Conservation (phyloP, 2,113 vertebrate genomes). For the Grammomys surdaster region DNA sequence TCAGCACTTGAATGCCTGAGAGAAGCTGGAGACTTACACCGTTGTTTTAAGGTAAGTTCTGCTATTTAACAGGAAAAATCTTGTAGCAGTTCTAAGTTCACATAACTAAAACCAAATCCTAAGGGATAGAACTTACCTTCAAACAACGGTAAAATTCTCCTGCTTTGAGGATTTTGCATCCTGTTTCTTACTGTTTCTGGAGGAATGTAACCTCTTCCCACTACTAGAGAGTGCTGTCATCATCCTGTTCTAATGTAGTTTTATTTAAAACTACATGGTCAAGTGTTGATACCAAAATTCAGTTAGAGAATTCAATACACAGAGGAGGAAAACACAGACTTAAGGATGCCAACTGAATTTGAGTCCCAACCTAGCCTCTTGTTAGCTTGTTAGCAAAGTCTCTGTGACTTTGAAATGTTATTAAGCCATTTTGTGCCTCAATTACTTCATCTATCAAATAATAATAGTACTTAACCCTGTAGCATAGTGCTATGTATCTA, state of each 20-base stretch:
- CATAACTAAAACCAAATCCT: conserved; percentile 55
- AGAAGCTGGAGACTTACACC: conserved; percentile 83
- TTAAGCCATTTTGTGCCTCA: conserved; percentile 43
- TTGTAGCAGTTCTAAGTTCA: conserved; percentile 71
- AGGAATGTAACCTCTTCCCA: conserved; percentile 6
- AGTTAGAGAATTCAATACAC: conserved; percentile 12
- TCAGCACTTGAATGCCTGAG: conserved; percentile 81
- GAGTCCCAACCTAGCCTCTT: background rate
- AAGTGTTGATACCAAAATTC: conserved; percentile 36
- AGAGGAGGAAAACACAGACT: conserved; percentile 34
- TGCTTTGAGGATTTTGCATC: conserved; percentile 75
- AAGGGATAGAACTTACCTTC: conserved; percentile 82
- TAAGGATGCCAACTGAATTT: conserved; percentile 26
- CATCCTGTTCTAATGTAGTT: conserved; percentile 28
- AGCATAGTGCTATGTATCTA: background rate
- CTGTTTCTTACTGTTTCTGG: conserved; percentile 55
- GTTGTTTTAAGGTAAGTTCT: conserved; percentile 85
- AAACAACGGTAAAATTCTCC: conserved; percentile 82
- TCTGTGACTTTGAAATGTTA: conserved; percentile 32
- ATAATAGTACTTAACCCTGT: conserved; percentile 32
- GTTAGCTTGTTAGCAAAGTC: background rate
- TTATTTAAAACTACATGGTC: conserved; percentile 52
- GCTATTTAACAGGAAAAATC: conserved; percentile 72
- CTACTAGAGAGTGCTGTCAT: conserved; percentile 20
- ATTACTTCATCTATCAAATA: conserved; percentile 50